Base-by-base conservation (phyloP, 2,888 invertebrate species). In the Tiliacea citrago region DNA sequence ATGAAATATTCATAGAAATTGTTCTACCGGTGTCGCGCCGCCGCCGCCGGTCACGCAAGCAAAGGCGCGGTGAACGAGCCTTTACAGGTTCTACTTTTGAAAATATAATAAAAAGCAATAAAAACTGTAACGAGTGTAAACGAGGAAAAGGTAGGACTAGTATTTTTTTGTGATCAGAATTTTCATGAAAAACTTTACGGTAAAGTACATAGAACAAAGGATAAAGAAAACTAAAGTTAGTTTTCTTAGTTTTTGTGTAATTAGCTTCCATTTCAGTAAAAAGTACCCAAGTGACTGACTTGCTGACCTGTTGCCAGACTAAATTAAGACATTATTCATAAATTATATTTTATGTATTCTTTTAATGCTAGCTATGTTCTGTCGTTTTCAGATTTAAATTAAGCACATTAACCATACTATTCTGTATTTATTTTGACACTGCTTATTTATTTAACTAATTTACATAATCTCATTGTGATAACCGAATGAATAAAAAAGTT, bases 401-500 rank as follows among this genome's bases (percentile, higher is more conserved):
- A 55, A 73, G 21, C 29, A 47, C 51, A 68, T 45, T 39, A 39
- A 24, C 21, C 45, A 49, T 65, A 55, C 63, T 60, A 39, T 29
- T 58, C 18, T 49, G n/a, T 68, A 74, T 77, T 77, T 79, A 74
- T 79, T 83, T 74, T 71, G 24, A 83, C 58, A 66, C n/a, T 49
- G 10, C 21, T 66, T 70, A 65, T 73, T 66, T 66, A 73, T 65
- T 60, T 58, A 18, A 42, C 8, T 66, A 24, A 76, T 76, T 77
- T 35, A 75, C 57, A 65, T 75, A 76, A 77, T 68, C 60, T 51
- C 57, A 67, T 47, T 65, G 45, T 70, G 29, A 58, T 77, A 85
- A 39, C 47, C 45, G 57, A 72, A 51, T 68, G 62, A 71, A 80
- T 74, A 65, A 73, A 79, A 86, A 82, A 75, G 86, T 83, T 53